Conservation (phyloP, 2,888 invertebrate genomes). For the Prosopocoilus inquinatus region DNA sequence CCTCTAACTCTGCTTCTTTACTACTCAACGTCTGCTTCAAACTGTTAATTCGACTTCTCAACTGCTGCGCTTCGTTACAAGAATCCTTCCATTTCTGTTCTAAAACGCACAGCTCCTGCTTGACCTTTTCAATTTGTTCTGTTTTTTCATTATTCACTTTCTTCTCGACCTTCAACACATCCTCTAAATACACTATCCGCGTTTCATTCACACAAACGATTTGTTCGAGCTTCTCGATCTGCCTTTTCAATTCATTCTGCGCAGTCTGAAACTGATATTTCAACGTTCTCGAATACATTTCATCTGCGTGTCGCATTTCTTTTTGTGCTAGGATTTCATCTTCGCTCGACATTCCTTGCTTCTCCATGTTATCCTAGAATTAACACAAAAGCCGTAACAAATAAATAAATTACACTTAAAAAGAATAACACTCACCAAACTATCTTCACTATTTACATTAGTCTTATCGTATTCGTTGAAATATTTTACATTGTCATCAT, state of each 20-base stretch:
- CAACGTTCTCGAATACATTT: conserved; percentile 45
- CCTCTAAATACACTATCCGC: conserved; percentile 40
- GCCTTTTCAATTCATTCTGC: conserved; percentile 43
- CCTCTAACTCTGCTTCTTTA: conserved; percentile 35
- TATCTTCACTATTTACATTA: conserved; percentile 8
- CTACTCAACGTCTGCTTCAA: conserved; percentile 18
- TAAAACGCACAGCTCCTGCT: conserved; percentile 35
- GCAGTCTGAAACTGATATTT: conserved; percentile 48
- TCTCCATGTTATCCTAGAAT: conserved; percentile 6
- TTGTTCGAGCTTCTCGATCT: conserved; percentile 43
- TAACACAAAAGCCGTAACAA: background rate
- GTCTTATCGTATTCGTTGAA: conserved; percentile 14
- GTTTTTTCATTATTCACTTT: conserved; percentile 32
- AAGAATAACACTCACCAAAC: background rate
- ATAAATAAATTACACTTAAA: background rate
- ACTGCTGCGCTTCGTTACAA: conserved; percentile 22
- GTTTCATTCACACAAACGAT: conserved; percentile 37
- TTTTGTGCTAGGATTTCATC: conserved; percentile 8
- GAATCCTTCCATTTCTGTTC: conserved; percentile 27
- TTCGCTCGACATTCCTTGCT: conserved; percentile 6
- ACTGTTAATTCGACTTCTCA: conserved; percentile 13
- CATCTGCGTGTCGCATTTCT: conserved; percentile 11
- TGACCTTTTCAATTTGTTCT: conserved; percentile 38
- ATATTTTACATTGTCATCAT: conserved; percentile 9
- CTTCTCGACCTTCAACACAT: conserved; percentile 36